Percentiles rank a stretch among this genome's conserved stretches.
phyloP scores from a whole-genome alignment of 2,797 vertebrate species.

The Chaenodraco wilsoni region DNA sequence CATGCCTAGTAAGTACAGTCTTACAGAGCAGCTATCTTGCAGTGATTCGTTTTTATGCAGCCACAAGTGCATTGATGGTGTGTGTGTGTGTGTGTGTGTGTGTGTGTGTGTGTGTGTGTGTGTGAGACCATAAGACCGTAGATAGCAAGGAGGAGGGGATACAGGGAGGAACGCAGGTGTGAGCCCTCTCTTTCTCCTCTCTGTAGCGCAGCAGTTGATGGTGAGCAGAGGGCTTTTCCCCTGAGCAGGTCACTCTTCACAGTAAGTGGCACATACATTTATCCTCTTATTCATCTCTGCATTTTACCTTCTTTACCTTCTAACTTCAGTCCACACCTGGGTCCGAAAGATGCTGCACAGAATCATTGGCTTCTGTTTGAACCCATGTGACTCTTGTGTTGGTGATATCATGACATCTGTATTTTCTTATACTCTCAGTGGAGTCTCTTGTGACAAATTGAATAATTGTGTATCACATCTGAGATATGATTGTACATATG shows the following conservation, averaged over 20 bases:
- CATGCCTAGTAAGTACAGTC: too few relatives aligned
- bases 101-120: neutral
- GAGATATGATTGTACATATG: neutral
- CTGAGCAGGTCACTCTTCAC: constrained; percentile 41
- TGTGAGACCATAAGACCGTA: constrained; percentile 1
- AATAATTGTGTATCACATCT: neutral
- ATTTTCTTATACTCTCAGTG: neutral
- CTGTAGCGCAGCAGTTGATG: constrained; percentile 46
- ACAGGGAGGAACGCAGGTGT: constrained; percentile 57
- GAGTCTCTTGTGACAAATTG: neutral
- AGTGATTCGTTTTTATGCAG: too few relatives aligned
- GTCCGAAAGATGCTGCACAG: constrained; percentile 3
- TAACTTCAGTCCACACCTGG: constrained; percentile 12
- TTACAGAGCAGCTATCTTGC: too few relatives aligned
- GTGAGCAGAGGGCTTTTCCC: constrained; percentile 45
- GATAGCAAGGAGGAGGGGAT: constrained; percentile 31
- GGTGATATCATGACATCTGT: neutral
- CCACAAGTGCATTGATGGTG: too few relatives aligned
- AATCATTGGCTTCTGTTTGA: constrained; percentile 9
- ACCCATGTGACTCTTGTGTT: constrained; percentile 1
- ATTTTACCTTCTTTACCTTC: constrained; percentile 6
- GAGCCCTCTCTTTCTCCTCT: constrained; percentile 46
- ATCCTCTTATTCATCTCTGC: constrained; percentile 22
- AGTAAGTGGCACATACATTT: constrained; percentile 61
- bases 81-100: too few relatives aligned